Conservation (phyloP, 2,797 vertebrate genomes). For the Danio choprae region DNA sequence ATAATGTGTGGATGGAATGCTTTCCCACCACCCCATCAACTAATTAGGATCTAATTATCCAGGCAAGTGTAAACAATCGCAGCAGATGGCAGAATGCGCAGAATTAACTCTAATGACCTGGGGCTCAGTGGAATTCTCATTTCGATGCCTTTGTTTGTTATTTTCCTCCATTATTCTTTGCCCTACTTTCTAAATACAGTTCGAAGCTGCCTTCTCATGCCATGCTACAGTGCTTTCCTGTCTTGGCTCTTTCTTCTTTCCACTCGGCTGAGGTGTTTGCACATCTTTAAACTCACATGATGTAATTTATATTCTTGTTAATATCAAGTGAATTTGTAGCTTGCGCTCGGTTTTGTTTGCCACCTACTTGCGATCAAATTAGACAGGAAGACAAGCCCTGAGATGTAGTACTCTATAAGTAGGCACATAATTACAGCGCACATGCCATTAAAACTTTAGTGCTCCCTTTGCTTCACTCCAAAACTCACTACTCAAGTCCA, state of each 20-base stretch:
- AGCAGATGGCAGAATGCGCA: slow-evolving; percentile 88
- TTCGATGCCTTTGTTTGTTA: slow-evolving; percentile 80
- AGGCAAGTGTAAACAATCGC: slow-evolving; percentile 92
- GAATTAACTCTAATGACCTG: slow-evolving; percentile 90
- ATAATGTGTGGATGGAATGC: slow-evolving; percentile 72
- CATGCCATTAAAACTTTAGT: slow-evolving; percentile 44
- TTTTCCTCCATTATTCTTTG: slow-evolving; percentile 80
- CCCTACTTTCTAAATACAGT: slow-evolving; percentile 82
- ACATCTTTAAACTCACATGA: slow-evolving; percentile 57
- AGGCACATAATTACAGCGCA: slow-evolving; percentile 48
- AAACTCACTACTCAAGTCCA: slow-evolving; percentile 39
- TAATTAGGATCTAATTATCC: slow-evolving; percentile 98
- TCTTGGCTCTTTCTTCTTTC: slow-evolving; percentile 61
- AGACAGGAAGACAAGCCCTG: slow-evolving; percentile 11
- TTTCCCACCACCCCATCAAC: slow-evolving; percentile 82
- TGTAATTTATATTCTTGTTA: slow-evolving; percentile 65
- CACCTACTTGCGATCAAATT: slow-evolving; percentile 45
- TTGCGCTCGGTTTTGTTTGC: slow-evolving; percentile 49
- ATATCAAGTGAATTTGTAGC: slow-evolving; percentile 63
- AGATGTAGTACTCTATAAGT: slow-evolving; percentile 36
- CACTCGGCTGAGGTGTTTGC: slow-evolving; percentile 51
- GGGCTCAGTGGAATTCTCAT: slow-evolving; percentile 82
- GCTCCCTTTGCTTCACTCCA: background rate
- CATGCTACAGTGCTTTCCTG: slow-evolving; percentile 60
- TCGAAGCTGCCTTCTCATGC: slow-evolving; percentile 72